A percentile compares a stretch with the other conserved stretches of the same genome.
phyloP scores from a whole-genome alignment of 2,888 invertebrate genomes.

The Tinea pellionella region DNA sequence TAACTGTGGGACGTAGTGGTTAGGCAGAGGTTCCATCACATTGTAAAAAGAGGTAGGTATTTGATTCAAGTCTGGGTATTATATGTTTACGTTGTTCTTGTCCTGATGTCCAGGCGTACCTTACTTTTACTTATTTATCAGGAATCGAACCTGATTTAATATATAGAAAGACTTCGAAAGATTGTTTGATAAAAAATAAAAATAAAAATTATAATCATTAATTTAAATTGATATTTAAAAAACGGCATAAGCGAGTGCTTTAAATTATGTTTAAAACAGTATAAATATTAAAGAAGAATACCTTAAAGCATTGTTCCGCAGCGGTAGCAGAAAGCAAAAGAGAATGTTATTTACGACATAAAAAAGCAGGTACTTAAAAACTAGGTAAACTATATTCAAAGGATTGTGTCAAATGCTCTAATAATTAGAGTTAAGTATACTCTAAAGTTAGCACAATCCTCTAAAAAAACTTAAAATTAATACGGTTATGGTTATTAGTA shows the following conservation, averaged over 20 bases:
- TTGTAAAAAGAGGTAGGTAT: too few species aligned
- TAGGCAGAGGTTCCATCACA: too few species aligned
- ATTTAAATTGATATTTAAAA: neutral
- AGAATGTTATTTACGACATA: slow-evolving; percentile 57
- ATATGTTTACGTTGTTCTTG: too few species aligned
- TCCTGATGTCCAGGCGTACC: too few species aligned
- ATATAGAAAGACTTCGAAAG: too few species aligned
- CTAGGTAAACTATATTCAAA: slow-evolving; percentile 26
- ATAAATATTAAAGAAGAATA: slow-evolving; percentile 45
- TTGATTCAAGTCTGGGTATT: too few species aligned
- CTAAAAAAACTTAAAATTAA: slow-evolving; percentile 26
- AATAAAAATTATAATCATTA: neutral
- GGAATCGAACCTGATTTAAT: too few species aligned
- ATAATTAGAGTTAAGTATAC: slow-evolving; percentile 20
- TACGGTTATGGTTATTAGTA: slow-evolving; percentile 3
- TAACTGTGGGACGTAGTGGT: too few species aligned
- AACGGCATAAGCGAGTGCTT: slow-evolving; percentile 46
- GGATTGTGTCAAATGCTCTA: slow-evolving; percentile 29
- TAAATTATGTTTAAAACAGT: slow-evolving; percentile 28
- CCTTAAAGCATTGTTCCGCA: slow-evolving; percentile 63
- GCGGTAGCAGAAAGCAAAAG: slow-evolving; percentile 62
- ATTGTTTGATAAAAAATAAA: too few species aligned
- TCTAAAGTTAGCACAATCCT: slow-evolving; percentile 29
- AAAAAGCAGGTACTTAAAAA: slow-evolving; percentile 42
- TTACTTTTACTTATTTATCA: too few species aligned